A percentile compares a stretch with the other conserved stretches of the same genome.
These are phyloP conservation scores for Drosophila longiperda DNA, from an alignment of 2,888 invertebrate species.

Conservation along the genomic window DNA sequence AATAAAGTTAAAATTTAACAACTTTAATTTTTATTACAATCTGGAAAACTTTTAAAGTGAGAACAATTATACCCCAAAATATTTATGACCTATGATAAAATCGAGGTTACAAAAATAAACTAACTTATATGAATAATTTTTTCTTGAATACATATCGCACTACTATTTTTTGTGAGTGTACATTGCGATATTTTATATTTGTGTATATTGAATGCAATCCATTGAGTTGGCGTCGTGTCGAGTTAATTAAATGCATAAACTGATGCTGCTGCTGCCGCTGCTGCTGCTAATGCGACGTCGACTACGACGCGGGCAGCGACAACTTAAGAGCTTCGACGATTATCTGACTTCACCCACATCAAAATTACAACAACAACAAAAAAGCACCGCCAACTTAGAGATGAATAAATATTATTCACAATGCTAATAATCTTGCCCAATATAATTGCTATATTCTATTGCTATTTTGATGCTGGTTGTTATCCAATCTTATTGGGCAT, in stretches of 20 bases:
- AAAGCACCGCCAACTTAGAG: slow-evolving; percentile 14
- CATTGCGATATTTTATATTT: slow-evolving; percentile 35
- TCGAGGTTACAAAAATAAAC: not conserved
- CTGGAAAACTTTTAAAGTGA: no score
- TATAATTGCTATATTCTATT: slow-evolving; percentile 22
- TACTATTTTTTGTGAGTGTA: not conserved
- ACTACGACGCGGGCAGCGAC: slow-evolving; percentile 23
- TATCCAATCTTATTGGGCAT: slow-evolving; percentile 17
- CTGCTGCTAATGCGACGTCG: not conserved
- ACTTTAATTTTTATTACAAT: no score
- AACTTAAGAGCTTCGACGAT: slow-evolving; percentile 7
- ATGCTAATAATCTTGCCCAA: slow-evolving; percentile 75
- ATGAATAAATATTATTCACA: slow-evolving; percentile 34
- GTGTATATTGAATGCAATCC: slow-evolving; percentile 56
- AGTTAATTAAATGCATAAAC: slow-evolving; percentile 47
- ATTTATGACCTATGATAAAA: not conserved
- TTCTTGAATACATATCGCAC: not conserved
- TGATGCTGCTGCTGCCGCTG: not conserved
- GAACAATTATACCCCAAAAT: not conserved
- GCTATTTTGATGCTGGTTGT: slow-evolving; percentile 22
- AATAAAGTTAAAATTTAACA: not conserved
- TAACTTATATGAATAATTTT: not conserved
- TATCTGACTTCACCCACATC: slow-evolving; percentile 49
- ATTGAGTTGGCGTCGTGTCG: slow-evolving; percentile 35
- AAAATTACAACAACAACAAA: slow-evolving; percentile 8